Evolutionary conservation across 92 coral and sea anemone genomes (phyloP), one percentile per base, ranked within the genome.

Genomic region (Blastomussa wellsi): DNA sequence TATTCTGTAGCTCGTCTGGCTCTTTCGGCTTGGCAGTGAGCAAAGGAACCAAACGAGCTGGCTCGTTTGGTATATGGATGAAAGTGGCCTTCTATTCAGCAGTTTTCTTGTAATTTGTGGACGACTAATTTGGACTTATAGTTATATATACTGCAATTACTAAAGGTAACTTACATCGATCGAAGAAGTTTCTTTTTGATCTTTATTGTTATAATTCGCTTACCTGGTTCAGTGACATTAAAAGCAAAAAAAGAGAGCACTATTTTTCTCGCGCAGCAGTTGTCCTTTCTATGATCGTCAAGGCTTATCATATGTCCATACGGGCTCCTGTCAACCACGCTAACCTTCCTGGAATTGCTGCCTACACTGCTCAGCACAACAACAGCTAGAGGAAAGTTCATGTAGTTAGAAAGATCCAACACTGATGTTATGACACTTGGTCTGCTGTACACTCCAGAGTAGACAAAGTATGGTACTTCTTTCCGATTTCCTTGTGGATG

Each of bases 141-240:
- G 49, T 44, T 0, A 44, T 8, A 8, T 44, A 44, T 44, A 39
- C 44, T 39, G 44, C n/a, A n/a, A n/a, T n/a, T n/a, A n/a, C n/a
- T n/a, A n/a, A n/a, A 44, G 49, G 12, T 3, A 44, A 44, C 12
- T 44, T 44, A 44, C 11, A 44, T 44, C 59, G 47, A 60, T 13
- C 8, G 26, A 28, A 26, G 42, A 8, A n/a, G 79, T 9, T 47
- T 70, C 0, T 8, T 74, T 9, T 26, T 6, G 33, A 2, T 17
- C 4, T 16, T 60, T 20, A 11, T 1, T 22, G 20, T 7, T 38
- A 12, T 12, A 59, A 2, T n/a, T 57, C 32, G 32, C 77, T 66
- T 49, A 83, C 86, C 79, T 55, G 79, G 52, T 51, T n/a, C 41
- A 19, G 69, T 52, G 17, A 83, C 80, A 33, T 83, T 74, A 29